Evolutionary conservation across 2,888 invertebrate genomes (phyloP).

Genomic region (Imbricaverruca yamaguchii): DNA sequence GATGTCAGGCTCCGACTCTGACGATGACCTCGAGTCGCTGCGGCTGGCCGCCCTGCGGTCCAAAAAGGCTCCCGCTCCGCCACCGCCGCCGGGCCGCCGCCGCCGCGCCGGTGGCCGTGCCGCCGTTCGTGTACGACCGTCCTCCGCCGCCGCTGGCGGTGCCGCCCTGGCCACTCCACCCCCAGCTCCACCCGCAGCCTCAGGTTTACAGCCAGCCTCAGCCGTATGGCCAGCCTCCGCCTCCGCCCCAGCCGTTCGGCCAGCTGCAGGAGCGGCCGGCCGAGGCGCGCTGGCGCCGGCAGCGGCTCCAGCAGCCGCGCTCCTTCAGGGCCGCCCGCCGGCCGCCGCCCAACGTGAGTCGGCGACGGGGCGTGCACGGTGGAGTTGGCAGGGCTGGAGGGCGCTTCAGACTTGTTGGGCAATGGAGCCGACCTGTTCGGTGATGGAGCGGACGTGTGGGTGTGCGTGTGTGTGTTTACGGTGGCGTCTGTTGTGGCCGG

Average conservation of each 20-base stretch:
- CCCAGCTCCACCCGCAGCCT: background rate
- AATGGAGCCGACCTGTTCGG: no score
- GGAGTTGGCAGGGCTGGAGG: no score
- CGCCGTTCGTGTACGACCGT: background rate
- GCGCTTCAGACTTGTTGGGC: no score
- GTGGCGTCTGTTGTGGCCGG: no score
- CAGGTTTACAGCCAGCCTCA: background rate
- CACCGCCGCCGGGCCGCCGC: background rate
- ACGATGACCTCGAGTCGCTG: conserved; percentile 27
- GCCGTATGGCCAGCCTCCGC: no score
- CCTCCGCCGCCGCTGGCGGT: conserved; percentile 11
- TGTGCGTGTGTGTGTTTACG: no score
- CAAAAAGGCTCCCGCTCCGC: conserved; percentile 12
- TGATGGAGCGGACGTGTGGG: no score
- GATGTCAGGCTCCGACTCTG: conserved; percentile 8
- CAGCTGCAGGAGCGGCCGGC: background rate
- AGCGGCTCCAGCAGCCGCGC: background rate
- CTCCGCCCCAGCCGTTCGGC: no score
- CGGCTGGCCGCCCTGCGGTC: conserved; percentile 26
- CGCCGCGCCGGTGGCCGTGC: background rate
- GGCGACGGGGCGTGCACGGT: no score
- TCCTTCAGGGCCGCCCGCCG: background rate
- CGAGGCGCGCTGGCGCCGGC: background rate
- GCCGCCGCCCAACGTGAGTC: no score
- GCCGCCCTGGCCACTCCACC: background rate